phyloP scores from a whole-genome alignment of 2,888 invertebrate genomes.

The Ochropacha duplaris region DNA sequence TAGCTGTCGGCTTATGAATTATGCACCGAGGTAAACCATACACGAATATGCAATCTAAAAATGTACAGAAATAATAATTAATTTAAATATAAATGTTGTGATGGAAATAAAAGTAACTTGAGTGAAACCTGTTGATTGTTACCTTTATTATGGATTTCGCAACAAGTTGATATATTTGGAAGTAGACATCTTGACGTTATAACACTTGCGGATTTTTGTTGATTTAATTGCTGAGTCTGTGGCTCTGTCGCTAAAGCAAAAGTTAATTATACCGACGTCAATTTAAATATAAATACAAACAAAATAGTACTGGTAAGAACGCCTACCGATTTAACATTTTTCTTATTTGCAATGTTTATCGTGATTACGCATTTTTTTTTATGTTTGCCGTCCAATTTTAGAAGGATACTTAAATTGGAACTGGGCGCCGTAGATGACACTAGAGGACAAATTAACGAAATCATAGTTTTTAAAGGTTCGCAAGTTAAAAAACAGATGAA shows the following conservation, averaged over 20 bases:
- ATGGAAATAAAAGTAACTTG: not conserved
- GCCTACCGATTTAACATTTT: conserved; percentile 52
- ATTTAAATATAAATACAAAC: conserved; percentile 8
- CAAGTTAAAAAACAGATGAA: not conserved
- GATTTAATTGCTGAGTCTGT: not conserved
- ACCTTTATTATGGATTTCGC: not conserved
- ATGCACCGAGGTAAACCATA: conserved; percentile 53
- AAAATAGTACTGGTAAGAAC: conserved; percentile 14
- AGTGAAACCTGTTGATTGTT: not conserved
- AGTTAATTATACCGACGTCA: conserved; percentile 5
- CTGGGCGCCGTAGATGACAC: conserved; percentile 36
- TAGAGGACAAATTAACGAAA: conserved; percentile 45
- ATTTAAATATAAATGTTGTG: not conserved
- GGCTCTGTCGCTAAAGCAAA: conserved; percentile 34
- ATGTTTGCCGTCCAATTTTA: conserved; percentile 53
- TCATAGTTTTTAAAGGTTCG: conserved; percentile 15
- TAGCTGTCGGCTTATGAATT: conserved; percentile 31
- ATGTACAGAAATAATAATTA: conserved; percentile 9
- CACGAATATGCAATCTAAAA: conserved; percentile 55
- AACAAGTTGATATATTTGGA: conserved; percentile 24
- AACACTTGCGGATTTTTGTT: conserved; percentile 39
- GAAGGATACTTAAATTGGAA: conserved; percentile 57
- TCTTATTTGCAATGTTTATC: conserved; percentile 52
- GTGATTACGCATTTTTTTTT: conserved; percentile 54
- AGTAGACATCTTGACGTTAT: conserved; percentile 51